Percentiles rank a stretch among this genome's conserved stretches.
phyloP scores from a whole-genome alignment of 2,113 vertebrate genomes.

The Halichoerus grypus region DNA sequence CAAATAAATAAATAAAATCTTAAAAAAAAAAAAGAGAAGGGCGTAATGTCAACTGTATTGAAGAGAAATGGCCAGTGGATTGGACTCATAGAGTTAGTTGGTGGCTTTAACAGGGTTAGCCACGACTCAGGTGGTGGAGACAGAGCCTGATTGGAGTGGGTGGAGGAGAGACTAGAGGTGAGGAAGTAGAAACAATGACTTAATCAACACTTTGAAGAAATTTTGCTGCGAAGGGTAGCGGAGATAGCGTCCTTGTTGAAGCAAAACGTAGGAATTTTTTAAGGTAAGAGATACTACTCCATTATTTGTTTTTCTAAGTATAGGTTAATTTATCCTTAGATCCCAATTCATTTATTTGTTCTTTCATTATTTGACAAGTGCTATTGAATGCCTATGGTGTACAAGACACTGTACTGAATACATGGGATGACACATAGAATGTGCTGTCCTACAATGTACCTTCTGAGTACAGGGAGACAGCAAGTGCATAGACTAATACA shows the following conservation, averaged over 20 bases:
- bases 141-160: neutral
- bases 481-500: too few relatives aligned
- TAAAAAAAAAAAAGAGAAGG: neutral
- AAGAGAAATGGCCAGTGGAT: neutral
- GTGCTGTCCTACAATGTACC: neutral
- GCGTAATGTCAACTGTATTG: neutral
- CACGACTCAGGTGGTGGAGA: neutral
- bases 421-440: neutral
- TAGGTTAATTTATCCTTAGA: neutral
- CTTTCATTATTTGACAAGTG: neutral
- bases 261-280: neutral
- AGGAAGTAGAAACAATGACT: neutral
- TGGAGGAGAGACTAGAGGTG: neutral
- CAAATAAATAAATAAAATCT: neutral
- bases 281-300: neutral
- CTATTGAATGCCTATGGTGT: neutral
- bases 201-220: neutral
- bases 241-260: neutral
- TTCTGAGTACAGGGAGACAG: neutral
- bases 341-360: neutral
- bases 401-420: neutral
- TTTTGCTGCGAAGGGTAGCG: neutral
- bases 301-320: neutral
- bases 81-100: neutral
- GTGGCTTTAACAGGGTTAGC: neutral